phyloP scores from a whole-genome alignment of 1,140 invertebrate species.

The Glossosoma conforme region DNA sequence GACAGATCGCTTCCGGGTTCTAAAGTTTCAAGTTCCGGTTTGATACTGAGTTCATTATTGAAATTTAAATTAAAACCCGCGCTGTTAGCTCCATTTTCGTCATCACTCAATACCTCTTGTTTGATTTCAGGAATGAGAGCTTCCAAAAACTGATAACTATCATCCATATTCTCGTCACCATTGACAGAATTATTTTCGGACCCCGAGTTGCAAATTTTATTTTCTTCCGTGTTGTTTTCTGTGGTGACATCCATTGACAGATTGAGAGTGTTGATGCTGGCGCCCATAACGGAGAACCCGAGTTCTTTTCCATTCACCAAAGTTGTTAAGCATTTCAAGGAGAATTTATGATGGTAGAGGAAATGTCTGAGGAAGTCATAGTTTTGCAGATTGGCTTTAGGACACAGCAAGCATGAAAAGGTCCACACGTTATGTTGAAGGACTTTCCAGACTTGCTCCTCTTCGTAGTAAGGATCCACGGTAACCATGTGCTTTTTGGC shows the following conservation, averaged over 20 bases:
- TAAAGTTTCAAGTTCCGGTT: constrained; percentile 17
- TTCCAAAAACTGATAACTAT: constrained; percentile 25
- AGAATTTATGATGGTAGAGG: constrained; percentile 45
- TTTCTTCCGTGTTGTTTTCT: constrained; percentile 3
- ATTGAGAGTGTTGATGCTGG: constrained; percentile 35
- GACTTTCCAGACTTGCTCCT: constrained; percentile 38
- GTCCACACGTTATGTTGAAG: constrained; percentile 35
- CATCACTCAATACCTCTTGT: constrained; percentile 36
- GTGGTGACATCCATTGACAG: neutral
- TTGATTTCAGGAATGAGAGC: constrained; percentile 38
- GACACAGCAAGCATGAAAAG: constrained; percentile 41
- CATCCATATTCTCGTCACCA: constrained; percentile 4
- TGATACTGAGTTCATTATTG: constrained; percentile 15
- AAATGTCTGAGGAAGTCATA: constrained; percentile 42
- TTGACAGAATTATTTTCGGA: constrained; percentile 6
- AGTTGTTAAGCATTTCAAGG: constrained; percentile 40
- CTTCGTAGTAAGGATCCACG: constrained; percentile 35
- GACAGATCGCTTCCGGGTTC: constrained; percentile 26
- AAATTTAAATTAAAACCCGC: no score
- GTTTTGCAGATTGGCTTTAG: constrained; percentile 35
- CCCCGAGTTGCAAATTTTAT: neutral
- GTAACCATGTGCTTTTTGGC: constrained; percentile 44
- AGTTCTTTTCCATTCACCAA: constrained; percentile 40
- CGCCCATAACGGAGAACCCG: constrained; percentile 40
- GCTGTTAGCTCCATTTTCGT: constrained; percentile 27